Conservation (phyloP, 2,888 invertebrate genomes). For the Dione juno region DNA sequence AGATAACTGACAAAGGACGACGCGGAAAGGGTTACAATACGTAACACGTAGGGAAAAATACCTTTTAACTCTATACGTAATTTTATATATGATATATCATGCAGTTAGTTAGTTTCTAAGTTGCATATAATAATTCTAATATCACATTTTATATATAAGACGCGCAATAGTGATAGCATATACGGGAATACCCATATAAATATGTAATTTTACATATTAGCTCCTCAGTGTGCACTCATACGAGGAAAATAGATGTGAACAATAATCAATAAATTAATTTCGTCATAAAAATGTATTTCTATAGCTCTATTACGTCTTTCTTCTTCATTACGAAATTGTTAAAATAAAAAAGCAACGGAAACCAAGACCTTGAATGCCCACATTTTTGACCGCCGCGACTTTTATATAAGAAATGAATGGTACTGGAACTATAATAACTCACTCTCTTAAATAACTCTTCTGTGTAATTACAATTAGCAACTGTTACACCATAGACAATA, state of each 20-base stretch:
- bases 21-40: slow-evolving; percentile 56
- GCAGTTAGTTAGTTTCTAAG: not conserved
- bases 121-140: not conserved
- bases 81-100: too few relatives aligned
- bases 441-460: not conserved
- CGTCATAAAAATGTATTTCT: slow-evolving; percentile 6
- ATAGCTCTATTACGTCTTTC: not conserved
- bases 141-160: not conserved
- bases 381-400: not conserved
- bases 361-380: not conserved
- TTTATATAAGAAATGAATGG: slow-evolving; percentile 1
- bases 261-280: slow-evolving; percentile 20
- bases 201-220: not conserved
- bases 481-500: slow-evolving; percentile 10
- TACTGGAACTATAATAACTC: not conserved
- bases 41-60: slow-evolving; percentile 28
- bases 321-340: not conserved
- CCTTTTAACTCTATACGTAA: slow-evolving; percentile 7
- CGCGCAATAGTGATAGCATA: slow-evolving; percentile 10
- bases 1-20: slow-evolving; percentile 56
- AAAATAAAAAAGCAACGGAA: slow-evolving; percentile 6
- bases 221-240: not conserved
- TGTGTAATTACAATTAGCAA: not conserved
- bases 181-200: slow-evolving; percentile 3
- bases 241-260: slow-evolving; percentile 15